Evolutionary conservation across 2,113 vertebrate species (phyloP), one percentile per base, ranked within the genome.

Genomic region (Hydrochoerus hydrochaeris): DNA sequence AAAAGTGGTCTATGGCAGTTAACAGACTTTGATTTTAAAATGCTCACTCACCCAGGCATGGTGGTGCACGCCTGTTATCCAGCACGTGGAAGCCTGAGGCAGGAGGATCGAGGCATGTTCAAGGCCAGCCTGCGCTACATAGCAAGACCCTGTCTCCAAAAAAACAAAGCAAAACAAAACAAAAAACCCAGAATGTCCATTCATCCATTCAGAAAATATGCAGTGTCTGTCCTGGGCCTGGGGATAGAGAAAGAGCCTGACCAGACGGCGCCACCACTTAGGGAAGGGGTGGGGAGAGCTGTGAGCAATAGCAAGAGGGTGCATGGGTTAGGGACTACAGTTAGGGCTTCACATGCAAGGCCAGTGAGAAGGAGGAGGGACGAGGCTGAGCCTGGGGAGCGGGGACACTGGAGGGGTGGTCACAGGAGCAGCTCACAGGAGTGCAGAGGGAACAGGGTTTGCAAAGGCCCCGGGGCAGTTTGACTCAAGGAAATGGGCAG

Each of bases 21-120:
- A 46, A 3, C 46, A 87, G 46, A 12, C 67, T 96, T 88, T 91
- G 84, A 52, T 77, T 91, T 91, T 88, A 94, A 90, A 90, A 14
- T 24, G 46, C 24, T 54, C 16, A 46, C 44, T 92, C 32, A 93
- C 78, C 71, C 73, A 26, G 22, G 71, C 11, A 11, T 52, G 49
- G 71, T 44, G 24, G 38, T 38, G 10, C 38, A 75, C 4, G 38
- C 71, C 71, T 75, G 38, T 75, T 26, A 26, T 6, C 71, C 71
- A 24, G 22, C 11, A 44, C 38, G 13, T 10, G 5, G 71, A 38
- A 75, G 22, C 22, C 71, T 75, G 38, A 26, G 11, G 38, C 71
- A 44, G 38, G 71, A 75, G 22, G 22, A 44, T 26, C 1, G 2
- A 5, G 22, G 38, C 12, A 3, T 26, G 71, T 73, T 73, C 38